Evolutionary conservation across 2,888 invertebrate genomes (phyloP), one percentile per base, ranked within the genome.

Genomic region (Pseudococcus viburni): DNA sequence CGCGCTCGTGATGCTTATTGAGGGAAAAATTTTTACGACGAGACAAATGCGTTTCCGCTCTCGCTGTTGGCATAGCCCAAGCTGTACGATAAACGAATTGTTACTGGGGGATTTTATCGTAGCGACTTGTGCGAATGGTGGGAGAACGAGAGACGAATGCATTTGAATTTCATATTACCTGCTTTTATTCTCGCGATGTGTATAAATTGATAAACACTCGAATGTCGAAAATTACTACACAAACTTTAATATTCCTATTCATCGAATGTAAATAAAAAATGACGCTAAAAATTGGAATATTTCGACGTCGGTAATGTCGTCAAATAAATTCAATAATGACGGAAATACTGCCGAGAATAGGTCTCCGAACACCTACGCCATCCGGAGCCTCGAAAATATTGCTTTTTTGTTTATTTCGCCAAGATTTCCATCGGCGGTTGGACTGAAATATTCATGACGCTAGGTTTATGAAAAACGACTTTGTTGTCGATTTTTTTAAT

Each of bases 111-210:
- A 83, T 83, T 83, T 83, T 83, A 83, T 83, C 80, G 42, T 42
- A 8, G 33, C 33, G 33, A 8, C 33, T 26, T 26, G 8, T 9
- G 80, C 5, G 3, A 17, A 17, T 80, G 46, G 22, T 11, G 22
- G 11, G 22, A 22, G 7, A 7, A 15, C 77, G 17, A 83, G 80
- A 42, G 15, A 46, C 26, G 22, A 83, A 83, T 83, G 46, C 39
- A 83, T 83, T 83, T 83, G 80, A 83, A 83, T 83, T 83, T 83
- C 80, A 83, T 83, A 83, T 83, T 83, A 83, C 80, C 80, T 83
- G 33, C 1, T 33, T 55, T 83, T 83, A 83, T 83, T 83, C 39
- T 17, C 22, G 80, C 80, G 80, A 42, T 46, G 46, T 46, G 46
- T 46, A 83, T 83, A 83, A 83, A 83, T 83, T 83, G 80, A 83